Percentiles rank a stretch among this genome's conserved stretches.
Evolutionary conservation across 2,797 vertebrate species (phyloP).

Genomic region (Pantherophis alleghaniensis): DNA sequence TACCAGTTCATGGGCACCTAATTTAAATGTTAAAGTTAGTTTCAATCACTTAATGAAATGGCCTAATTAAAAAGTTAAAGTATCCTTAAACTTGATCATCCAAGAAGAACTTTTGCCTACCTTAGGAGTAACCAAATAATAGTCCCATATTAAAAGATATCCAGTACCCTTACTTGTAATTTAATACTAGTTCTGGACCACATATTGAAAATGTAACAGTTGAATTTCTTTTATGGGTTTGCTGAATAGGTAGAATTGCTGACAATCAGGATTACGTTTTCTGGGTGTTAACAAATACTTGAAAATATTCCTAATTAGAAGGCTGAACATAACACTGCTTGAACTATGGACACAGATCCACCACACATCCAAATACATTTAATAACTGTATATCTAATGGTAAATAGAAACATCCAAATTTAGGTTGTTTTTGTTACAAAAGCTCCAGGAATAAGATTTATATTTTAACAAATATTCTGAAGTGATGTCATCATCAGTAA

Average conservation of each 20-base stretch:
- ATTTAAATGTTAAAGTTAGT: background rate
- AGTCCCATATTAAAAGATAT: too few relatives aligned
- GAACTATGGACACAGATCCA: background rate
- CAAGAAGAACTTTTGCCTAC: too few relatives aligned
- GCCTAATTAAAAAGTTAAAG: background rate
- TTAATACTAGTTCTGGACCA: background rate
- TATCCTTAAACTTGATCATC: background rate
- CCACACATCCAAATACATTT: background rate
- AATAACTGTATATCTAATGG: background rate
- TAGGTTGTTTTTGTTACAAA: too few relatives aligned
- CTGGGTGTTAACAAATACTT: background rate
- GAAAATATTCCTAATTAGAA: background rate
- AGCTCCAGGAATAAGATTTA: background rate
- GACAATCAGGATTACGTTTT: background rate
- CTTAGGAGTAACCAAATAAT: too few relatives aligned
- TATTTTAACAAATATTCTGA: fast-evolving
- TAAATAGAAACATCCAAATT: background rate
- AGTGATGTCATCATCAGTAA: background rate
- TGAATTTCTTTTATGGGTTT: background rate
- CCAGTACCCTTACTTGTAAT: too few relatives aligned
- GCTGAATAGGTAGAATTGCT: background rate
- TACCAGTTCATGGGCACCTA: background rate
- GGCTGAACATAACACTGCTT: background rate
- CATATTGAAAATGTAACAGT: background rate
- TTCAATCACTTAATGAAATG: background rate